Evolutionary conservation across 2,888 invertebrate genomes (phyloP).

Genomic region (Caenorhabditis auriculariae): DNA sequence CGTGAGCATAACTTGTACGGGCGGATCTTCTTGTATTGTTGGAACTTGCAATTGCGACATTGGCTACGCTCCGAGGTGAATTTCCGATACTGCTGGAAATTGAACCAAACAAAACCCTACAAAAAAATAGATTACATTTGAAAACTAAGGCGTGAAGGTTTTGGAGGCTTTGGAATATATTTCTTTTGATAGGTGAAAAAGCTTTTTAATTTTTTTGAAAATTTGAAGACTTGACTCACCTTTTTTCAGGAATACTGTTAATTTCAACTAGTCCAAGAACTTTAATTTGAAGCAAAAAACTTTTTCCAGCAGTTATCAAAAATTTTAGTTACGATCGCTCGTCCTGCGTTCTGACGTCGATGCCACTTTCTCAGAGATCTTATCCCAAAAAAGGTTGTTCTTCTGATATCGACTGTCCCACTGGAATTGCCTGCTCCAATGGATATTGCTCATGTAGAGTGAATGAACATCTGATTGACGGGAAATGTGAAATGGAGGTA

Average conservation of each 20-base stretch:
- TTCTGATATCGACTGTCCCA: conserved; percentile 31
- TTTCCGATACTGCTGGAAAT: too few species aligned
- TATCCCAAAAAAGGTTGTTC: conserved; percentile 32
- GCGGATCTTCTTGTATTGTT: conserved; percentile 58
- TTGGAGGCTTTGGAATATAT: too few species aligned
- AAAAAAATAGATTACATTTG: too few species aligned
- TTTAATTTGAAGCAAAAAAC: too few species aligned
- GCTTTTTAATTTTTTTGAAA: too few species aligned
- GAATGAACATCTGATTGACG: conserved; percentile 27
- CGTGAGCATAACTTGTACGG: conserved; percentile 47
- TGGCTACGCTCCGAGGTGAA: conserved; percentile 50
- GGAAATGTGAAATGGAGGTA: conserved; percentile 26
- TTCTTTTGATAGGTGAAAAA: too few species aligned
- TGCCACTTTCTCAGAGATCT: conserved; percentile 26
- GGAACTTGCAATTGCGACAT: conserved; percentile 58
- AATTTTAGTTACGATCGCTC: conserved; percentile 35
- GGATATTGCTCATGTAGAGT: conserved; percentile 37
- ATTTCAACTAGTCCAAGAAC: too few species aligned
- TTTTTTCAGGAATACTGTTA: too few species aligned
- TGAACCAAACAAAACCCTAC: too few species aligned
- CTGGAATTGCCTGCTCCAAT: conserved; percentile 28
- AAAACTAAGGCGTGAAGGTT: too few species aligned
- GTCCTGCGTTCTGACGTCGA: conserved; percentile 31
- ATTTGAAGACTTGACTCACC: too few species aligned
- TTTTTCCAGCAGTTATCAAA: not conserved